A percentile compares a stretch with the other conserved stretches of the same genome.
phyloP scores from a whole-genome alignment of 2,113 vertebrate species.

The Plectropomus leopardus region DNA sequence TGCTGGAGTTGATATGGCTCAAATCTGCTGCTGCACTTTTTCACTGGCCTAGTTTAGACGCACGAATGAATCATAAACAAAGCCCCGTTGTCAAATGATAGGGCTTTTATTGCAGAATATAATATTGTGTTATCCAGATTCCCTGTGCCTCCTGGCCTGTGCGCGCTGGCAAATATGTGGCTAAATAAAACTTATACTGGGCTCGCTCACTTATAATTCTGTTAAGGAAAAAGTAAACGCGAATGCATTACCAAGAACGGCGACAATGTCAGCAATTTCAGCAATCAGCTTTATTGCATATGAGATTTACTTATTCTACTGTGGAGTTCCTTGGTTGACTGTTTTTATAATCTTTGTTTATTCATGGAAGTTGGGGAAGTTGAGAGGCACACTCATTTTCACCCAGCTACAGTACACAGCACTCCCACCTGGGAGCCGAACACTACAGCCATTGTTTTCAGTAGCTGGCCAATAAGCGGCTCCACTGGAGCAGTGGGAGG shows the following conservation, averaged over 20 bases:
- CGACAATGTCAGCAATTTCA: slow-evolving; percentile 23
- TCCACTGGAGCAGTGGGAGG: slow-evolving; percentile 59
- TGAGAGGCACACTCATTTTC: slow-evolving; percentile 13
- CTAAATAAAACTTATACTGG: slow-evolving; percentile 38
- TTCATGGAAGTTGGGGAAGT: slow-evolving; percentile 17
- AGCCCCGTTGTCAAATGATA: slow-evolving; percentile 26
- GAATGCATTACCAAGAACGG: not conserved
- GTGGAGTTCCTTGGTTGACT: slow-evolving; percentile 3
- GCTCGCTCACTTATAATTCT: slow-evolving; percentile 21
- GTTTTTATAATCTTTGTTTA: slow-evolving; percentile 29
- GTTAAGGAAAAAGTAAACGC: slow-evolving; percentile 19
- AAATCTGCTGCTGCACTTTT: slow-evolving; percentile 28
- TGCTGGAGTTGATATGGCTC: slow-evolving; percentile 49
- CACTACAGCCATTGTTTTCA: slow-evolving; percentile 48
- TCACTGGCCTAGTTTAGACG: slow-evolving; percentile 40
- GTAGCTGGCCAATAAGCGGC: slow-evolving; percentile 59
- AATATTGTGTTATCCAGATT: slow-evolving; percentile 36
- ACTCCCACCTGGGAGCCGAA: slow-evolving; percentile 25
- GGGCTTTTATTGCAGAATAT: slow-evolving; percentile 33
- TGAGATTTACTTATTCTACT: slow-evolving; percentile 9
- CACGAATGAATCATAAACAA: slow-evolving; percentile 41
- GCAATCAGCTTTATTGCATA: slow-evolving; percentile 6
- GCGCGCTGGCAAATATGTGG: slow-evolving; percentile 9
- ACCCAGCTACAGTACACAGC: slow-evolving; percentile 9
- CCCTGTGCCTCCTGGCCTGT: slow-evolving; percentile 27